A percentile compares a stretch with the other conserved stretches of the same genome.
These are phyloP conservation scores for Aphis gossypii DNA, from an alignment of 1,140 invertebrate genomes.

Conservation along the genomic window DNA sequence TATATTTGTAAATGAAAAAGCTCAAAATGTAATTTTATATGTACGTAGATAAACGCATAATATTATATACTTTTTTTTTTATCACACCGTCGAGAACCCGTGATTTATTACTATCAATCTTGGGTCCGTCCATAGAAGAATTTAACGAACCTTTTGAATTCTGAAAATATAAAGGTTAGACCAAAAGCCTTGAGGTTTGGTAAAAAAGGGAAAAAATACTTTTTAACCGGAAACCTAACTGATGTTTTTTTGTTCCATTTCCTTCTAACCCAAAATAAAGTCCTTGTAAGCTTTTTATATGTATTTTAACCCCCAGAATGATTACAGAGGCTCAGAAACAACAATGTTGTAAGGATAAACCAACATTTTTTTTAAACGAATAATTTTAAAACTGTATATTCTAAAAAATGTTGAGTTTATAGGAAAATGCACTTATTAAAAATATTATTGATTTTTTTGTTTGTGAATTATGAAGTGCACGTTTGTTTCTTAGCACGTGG, in stretches of 20 bases:
- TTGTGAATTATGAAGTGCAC: background rate
- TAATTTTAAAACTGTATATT: background rate
- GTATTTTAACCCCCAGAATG: background rate
- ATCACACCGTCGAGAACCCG: background rate
- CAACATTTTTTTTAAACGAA: background rate
- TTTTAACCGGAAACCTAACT: background rate
- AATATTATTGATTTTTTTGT: background rate
- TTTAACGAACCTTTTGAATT: background rate
- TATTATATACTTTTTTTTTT: background rate
- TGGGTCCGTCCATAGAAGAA: background rate
- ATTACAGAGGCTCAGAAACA: background rate
- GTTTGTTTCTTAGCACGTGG: background rate
- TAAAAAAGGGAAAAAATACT: background rate
- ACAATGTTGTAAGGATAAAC: background rate
- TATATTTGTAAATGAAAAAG: background rate
- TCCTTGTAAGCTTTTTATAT: background rate
- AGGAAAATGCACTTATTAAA: background rate
- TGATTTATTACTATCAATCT: constrained; percentile 34
- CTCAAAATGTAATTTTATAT: background rate
- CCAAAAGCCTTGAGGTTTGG: background rate
- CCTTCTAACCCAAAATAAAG: background rate
- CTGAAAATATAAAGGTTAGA: background rate
- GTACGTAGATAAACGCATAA: background rate
- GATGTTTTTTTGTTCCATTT: constrained; percentile 1
- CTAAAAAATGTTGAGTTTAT: background rate